Evolutionary conservation across 2,888 invertebrate species (phyloP).

Genomic region (Acronicta leporina): DNA sequence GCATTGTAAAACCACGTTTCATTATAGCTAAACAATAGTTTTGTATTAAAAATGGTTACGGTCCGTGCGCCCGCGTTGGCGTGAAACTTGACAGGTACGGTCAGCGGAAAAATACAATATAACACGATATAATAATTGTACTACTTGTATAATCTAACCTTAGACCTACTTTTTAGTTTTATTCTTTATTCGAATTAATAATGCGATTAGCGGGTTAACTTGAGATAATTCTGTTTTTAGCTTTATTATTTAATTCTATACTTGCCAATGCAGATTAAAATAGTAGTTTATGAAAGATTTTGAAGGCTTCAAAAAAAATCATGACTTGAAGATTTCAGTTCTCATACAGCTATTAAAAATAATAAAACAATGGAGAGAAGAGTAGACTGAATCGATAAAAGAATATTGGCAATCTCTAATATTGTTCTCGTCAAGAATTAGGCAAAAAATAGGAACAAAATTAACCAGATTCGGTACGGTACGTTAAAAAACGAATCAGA

Average conservation of each 20-base stretch:
- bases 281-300: neutral
- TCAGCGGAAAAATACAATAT: slow-evolving; percentile 25
- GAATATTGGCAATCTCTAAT: slow-evolving; percentile 28
- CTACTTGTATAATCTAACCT: neutral
- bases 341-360: neutral
- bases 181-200: no score
- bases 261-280: no score
- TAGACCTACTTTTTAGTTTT: no score
- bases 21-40: slow-evolving; percentile 59
- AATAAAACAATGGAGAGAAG: neutral
- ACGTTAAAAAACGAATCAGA: slow-evolving; percentile 6
- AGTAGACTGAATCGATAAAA: slow-evolving; percentile 3
- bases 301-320: no score
- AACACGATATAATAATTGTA: slow-evolving; percentile 1
- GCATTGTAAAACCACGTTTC: slow-evolving; percentile 52
- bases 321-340: no score
- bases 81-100: slow-evolving; percentile 53
- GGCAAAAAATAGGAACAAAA: slow-evolving; percentile 6
- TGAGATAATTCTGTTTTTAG: no score
- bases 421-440: slow-evolving; percentile 29
- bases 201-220: no score
- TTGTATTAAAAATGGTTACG: slow-evolving; percentile 57
- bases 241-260: no score
- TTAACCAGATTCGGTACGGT: slow-evolving; percentile 6
- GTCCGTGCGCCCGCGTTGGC: slow-evolving; percentile 54